Conservation (phyloP, 2,888 invertebrate species). For the Drosophila basisetae region DNA sequence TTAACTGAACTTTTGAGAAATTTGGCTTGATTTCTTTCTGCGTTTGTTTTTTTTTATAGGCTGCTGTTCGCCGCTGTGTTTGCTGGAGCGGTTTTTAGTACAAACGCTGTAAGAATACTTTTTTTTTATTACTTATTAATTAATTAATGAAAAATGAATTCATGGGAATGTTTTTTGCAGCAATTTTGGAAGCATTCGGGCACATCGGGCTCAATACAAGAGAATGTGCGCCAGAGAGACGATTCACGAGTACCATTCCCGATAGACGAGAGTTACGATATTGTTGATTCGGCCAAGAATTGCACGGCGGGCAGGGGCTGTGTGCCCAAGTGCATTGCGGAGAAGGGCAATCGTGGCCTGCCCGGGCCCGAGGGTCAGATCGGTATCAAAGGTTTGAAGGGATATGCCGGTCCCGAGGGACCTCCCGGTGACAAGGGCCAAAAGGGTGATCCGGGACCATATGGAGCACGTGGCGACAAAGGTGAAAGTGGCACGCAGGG, state of each 20-base stretch:
- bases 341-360: conserved; percentile 92
- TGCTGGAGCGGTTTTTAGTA: conserved; percentile 77
- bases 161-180: conserved; percentile 57
- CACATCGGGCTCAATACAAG: conserved; percentile 79
- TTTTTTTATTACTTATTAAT: neutral
- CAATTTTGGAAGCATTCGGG: conserved; percentile 85
- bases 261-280: conserved; percentile 83
- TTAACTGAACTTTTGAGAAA: conserved; percentile 9
- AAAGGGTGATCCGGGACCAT: conserved; percentile 94
- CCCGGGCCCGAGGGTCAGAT: conserved; percentile 90
- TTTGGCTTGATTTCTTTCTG: neutral
- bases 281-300: conserved; percentile 86
- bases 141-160: conserved; percentile 1
- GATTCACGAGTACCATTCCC: conserved; percentile 69
- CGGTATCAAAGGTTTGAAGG: conserved; percentile 91
- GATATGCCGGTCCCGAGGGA: conserved; percentile 94
- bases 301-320: conserved; percentile 89
- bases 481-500: conserved; percentile 95
- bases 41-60: conserved; percentile 60
- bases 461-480: conserved; percentile 92
- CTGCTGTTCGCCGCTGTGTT: conserved; percentile 84
- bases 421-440: conserved; percentile 94
- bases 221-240: conserved; percentile 72
- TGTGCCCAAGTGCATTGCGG: conserved; percentile 94
- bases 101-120: conserved; percentile 81